These are phyloP conservation scores for Virgularia gustaviana DNA, from an alignment of 92 coral and sea anemone genomes.

Conservation along the genomic window DNA sequence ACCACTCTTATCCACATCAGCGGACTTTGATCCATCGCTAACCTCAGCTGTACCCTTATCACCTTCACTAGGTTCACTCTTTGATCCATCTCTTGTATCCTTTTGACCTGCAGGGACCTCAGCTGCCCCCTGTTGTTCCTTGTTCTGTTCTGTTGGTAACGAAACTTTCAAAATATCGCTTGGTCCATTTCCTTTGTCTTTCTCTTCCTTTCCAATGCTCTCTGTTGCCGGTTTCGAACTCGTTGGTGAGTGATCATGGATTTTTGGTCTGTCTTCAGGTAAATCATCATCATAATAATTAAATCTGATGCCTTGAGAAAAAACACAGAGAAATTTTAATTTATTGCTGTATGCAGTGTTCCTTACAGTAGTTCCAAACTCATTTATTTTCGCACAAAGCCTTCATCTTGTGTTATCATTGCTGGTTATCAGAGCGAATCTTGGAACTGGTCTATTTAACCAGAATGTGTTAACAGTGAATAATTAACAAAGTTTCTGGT, in stretches of 20 bases:
- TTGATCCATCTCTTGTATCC: slow-evolving; percentile 6
- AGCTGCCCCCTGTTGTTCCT: not conserved
- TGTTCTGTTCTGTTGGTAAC: not conserved
- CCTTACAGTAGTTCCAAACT: not conserved
- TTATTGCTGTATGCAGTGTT: not conserved
- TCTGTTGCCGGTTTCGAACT: not conserved
- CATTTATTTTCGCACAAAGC: too few relatives aligned
- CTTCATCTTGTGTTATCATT: too few relatives aligned
- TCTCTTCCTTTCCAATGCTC: not conserved
- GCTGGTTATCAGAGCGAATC: too few relatives aligned
- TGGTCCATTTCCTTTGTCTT: not conserved
- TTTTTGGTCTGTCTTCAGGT: not conserved
- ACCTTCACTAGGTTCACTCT: slow-evolving; percentile 3
- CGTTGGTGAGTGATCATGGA: not conserved
- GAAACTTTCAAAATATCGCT: not conserved
- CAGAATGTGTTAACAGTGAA: too few relatives aligned
- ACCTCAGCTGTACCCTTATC: slow-evolving; percentile 16
- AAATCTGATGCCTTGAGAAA: not conserved
- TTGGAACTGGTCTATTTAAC: too few relatives aligned
- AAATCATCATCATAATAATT: slow-evolving; percentile 22
- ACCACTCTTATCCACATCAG: not conserved
- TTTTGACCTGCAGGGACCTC: slow-evolving; percentile 20
- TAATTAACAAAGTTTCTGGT: too few relatives aligned
- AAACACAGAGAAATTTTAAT: not conserved
- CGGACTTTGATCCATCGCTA: not conserved